Base-by-base conservation (phyloP, 2,797 vertebrate genomes). In the Spinus olivaceus region DNA sequence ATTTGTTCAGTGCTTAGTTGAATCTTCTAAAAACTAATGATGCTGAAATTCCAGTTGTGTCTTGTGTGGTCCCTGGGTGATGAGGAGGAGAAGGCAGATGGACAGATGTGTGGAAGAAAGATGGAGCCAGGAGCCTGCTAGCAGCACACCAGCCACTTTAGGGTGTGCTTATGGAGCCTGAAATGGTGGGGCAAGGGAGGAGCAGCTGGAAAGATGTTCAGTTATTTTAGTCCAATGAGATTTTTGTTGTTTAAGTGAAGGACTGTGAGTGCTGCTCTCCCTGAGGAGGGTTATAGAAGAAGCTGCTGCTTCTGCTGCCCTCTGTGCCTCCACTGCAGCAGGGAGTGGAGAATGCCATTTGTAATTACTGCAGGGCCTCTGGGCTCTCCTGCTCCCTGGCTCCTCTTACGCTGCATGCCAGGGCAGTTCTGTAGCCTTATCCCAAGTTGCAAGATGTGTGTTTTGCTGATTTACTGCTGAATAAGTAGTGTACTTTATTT, bases 81-180 rank as follows among this genome's bases (percentile, higher is more conserved):
- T 1, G 11, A 41, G 51, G 50, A 49, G n/a, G 33, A 41, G 61
- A 37, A 77, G 59, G 33, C 6, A 12, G 35, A 11, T 42, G 50
- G 76, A 37, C 0, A 0, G 16, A 19, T 0, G 3, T 0, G 9
- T 32, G 50, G 25, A 85, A 41, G 64, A 2, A 44, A 9, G 22
- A 18, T 24, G 12, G 81, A 85, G 64, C 39, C 14, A 28, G 19
- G 4, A 57, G 42, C 32, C 4, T 2, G 21, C 64, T 44, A 23
- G 47, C 35, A 70, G 69, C 27, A 82, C 41, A 50, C 2, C n/a
- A n/a, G 23, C 47, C 21, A 7, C 25, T 56, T 42, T 5, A 14
- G 39, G 24, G 30, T 49, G 13, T 70, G 37, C 30, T 78, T 23
- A 3, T 9, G 46, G 30, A 69, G 35, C 27, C 42, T 69, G 35